Evolutionary conservation across 2,797 vertebrate genomes (phyloP).

Genomic region (Betta splendens): DNA sequence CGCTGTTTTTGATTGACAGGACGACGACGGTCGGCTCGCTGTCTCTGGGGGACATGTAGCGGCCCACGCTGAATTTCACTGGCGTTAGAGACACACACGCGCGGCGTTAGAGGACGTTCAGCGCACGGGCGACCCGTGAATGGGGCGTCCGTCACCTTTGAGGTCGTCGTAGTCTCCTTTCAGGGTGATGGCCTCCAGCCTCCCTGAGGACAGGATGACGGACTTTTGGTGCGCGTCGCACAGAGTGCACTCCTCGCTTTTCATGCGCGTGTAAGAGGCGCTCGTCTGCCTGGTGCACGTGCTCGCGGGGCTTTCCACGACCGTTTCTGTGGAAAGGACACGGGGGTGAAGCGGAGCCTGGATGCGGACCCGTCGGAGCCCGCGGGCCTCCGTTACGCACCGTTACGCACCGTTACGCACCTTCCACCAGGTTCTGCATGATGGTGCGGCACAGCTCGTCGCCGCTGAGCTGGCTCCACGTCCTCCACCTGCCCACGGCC

Average conservation of each 20-base stretch:
- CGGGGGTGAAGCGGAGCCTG: neutral
- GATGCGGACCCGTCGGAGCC: too few species aligned
- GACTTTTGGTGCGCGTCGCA: constrained; percentile 40
- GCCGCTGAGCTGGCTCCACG: neutral
- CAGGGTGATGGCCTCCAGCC: constrained; percentile 61
- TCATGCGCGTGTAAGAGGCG: neutral
- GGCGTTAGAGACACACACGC: neutral
- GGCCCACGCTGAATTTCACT: constrained; percentile 47
- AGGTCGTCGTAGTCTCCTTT: constrained; percentile 17
- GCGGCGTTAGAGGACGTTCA: too few species aligned
- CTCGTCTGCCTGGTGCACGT: fast-evolving
- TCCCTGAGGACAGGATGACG: neutral
- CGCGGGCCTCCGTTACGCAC: constrained; percentile 33
- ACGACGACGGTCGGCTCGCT: too few species aligned
- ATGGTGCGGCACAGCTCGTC: constrained; percentile 30
- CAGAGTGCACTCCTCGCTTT: constrained; percentile 24
- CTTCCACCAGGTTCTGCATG: constrained; percentile 38
- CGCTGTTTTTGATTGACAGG: constrained; percentile 24
- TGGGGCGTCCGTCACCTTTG: too few species aligned
- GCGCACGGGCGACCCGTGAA: too few species aligned
- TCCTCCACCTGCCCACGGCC: constrained; percentile 34
- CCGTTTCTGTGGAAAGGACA: constrained; percentile 14
- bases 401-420: constrained; percentile 38
- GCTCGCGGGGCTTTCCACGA: fast-evolving
- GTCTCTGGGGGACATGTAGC: neutral